phyloP scores from a whole-genome alignment of 1,140 invertebrate genomes.

The Eupeodes corollae region DNA sequence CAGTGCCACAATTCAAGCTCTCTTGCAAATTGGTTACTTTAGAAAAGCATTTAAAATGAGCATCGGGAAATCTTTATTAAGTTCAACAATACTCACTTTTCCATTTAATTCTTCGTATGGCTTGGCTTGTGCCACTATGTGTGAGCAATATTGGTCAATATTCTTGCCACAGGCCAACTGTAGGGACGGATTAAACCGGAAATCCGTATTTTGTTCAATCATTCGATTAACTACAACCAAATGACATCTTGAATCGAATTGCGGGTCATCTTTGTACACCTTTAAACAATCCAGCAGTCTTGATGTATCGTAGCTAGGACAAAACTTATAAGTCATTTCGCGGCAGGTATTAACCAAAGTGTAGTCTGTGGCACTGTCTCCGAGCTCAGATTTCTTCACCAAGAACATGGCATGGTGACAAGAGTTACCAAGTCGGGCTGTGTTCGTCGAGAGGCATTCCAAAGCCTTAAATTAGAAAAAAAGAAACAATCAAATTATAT shows the following conservation, averaged over 20 bases:
- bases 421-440: conserved; percentile 48
- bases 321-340: conserved; percentile 72
- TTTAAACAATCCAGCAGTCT: conserved; percentile 63
- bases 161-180: conserved; percentile 66
- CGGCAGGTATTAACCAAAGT: conserved; percentile 70
- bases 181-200: conserved; percentile 79
- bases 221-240: conserved; percentile 76
- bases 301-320: conserved; percentile 53
- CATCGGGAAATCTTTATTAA: neutral
- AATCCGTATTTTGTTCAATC: conserved; percentile 86
- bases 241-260: conserved; percentile 79
- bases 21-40: too few relatives aligned
- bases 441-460: conserved; percentile 73
- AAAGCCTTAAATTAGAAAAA: conserved; percentile 50
- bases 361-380: conserved; percentile 77
- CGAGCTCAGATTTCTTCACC: conserved; percentile 72
- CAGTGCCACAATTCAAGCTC: too few relatives aligned
- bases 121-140: conserved; percentile 30
- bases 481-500: neutral
- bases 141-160: conserved; percentile 55
- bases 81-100: conserved; percentile 38
- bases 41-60: too few relatives aligned
- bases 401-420: conserved; percentile 77
- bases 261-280: conserved; percentile 62
- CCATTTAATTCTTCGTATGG: conserved; percentile 50